Conservation (phyloP, 2,113 vertebrate species). For the Uria aalge region DNA sequence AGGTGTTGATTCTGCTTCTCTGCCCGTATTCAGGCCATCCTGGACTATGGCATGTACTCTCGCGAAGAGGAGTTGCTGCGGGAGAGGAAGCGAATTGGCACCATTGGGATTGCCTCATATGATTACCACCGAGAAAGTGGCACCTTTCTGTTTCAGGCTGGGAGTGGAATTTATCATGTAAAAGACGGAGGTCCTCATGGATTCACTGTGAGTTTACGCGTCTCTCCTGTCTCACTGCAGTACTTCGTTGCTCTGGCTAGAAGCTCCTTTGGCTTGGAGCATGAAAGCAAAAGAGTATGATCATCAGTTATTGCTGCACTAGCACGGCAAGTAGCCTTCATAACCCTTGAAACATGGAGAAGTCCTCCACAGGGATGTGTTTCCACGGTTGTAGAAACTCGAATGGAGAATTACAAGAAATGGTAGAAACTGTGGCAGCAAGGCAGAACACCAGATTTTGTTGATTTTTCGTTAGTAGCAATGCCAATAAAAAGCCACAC, state of each 20-base stretch:
- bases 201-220: conserved; percentile 77
- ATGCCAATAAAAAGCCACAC: neutral
- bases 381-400: neutral
- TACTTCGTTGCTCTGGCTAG: neutral
- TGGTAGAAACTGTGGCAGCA: neutral
- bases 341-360: neutral
- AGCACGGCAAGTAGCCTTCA: neutral
- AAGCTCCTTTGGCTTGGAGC: neutral
- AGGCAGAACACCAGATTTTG: neutral
- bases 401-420: neutral
- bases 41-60: conserved; percentile 86
- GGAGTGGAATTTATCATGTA: conserved; percentile 77
- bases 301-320: neutral
- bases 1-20: neutral
- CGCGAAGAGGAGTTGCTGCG: conserved; percentile 81
- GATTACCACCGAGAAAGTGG: conserved; percentile 81
- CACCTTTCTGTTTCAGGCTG: conserved; percentile 81
- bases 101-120: conserved; percentile 79
- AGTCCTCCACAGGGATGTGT: neutral
- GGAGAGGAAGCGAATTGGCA: conserved; percentile 83
- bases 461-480: neutral
- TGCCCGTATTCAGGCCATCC: conserved; percentile 64
- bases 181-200: conserved; percentile 80
- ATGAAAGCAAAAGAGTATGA: neutral
- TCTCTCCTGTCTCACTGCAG: neutral